Percentiles rank a stretch among this genome's conserved stretches.
phyloP scores from a whole-genome alignment of 2,113 vertebrate species.

The Heterotis niloticus region DNA sequence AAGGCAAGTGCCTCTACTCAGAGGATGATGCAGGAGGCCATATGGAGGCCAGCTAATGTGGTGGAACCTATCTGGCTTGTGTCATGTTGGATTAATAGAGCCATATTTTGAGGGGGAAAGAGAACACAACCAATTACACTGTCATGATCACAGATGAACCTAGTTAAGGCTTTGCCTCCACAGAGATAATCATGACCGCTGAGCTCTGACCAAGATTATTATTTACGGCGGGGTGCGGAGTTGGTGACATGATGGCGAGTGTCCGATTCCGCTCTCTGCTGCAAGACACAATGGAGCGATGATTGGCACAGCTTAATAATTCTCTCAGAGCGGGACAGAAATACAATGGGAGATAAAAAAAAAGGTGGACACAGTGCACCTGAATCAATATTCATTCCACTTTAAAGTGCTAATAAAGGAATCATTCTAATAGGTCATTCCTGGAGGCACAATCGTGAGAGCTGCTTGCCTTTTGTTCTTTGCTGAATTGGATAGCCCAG shows the following conservation, averaged over 20 bases:
- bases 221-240: constrained; percentile 2
- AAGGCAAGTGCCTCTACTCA: neutral
- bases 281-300: constrained; percentile 13
- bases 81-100: constrained; percentile 29
- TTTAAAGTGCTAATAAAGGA: constrained; percentile 37
- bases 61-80: constrained; percentile 33
- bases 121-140: neutral
- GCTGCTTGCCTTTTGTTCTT: constrained; percentile 13
- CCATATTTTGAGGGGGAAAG: constrained; percentile 27
- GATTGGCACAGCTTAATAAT: constrained; percentile 32
- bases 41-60: constrained; percentile 36
- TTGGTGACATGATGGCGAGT: constrained; percentile 2
- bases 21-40: constrained; percentile 26
- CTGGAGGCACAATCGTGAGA: constrained; percentile 31
- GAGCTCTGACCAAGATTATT: constrained; percentile 16
- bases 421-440: constrained; percentile 17
- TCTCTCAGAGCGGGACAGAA: constrained; percentile 30
- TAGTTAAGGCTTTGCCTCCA: constrained; percentile 24
- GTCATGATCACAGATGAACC: constrained; percentile 20
- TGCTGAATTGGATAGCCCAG: neutral
- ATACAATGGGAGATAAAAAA: neutral
- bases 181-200: constrained; percentile 25
- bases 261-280: constrained; percentile 5
- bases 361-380: constrained; percentile 26
- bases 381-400: constrained; percentile 41